Evolutionary conservation across 2,113 vertebrate species (phyloP), one percentile per base, ranked within the genome.

Genomic region (Elgaria multicarinata): DNA sequence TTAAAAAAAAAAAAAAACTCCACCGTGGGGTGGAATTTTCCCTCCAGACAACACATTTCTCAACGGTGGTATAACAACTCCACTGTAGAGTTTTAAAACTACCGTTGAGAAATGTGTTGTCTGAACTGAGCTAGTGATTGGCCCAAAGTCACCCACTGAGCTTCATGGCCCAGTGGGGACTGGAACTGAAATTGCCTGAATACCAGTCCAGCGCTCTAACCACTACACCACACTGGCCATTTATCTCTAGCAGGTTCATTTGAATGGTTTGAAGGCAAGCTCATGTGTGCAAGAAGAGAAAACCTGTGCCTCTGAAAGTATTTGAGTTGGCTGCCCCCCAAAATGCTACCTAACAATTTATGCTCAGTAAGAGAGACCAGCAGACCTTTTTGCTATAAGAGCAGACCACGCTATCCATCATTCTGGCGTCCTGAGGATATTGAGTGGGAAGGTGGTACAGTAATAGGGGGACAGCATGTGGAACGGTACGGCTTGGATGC

Each of bases 291-390:
- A 87, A 92, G 92, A 94, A 92, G 93, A 89, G 89, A 62, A 5
- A 90, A 93, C 93, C 92, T 94, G 81, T 58, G 77, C 92, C 76
- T 76, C 6, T 90, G 3, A 91, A 96, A 93, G 77, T 95, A 95
- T 93, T 93, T 82, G 3, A 78, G 88, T 87, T 90, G 82, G 92
- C 80, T 95, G 94, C 94, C 93, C 95, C 93, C 78, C 92, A 88
- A 94, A 95, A 94, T 89, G 95, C 85, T 95, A 94, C 94, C 94
- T 95, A 91, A 90, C 74, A 75, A 88, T 91, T 93, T 87, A 85
- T 91, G 90, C 91, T 91, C 80, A 89, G 91, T 77, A 91, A 90
- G 91, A 89, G 93, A 93, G 36, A 0, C 0, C 91, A 92, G 92
- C 18, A 7, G 67, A 80, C 88, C 85, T 87, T 74, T 87, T 8